Conservation (phyloP, 2,888 invertebrate species). For the Tenthredo distinguenda region DNA sequence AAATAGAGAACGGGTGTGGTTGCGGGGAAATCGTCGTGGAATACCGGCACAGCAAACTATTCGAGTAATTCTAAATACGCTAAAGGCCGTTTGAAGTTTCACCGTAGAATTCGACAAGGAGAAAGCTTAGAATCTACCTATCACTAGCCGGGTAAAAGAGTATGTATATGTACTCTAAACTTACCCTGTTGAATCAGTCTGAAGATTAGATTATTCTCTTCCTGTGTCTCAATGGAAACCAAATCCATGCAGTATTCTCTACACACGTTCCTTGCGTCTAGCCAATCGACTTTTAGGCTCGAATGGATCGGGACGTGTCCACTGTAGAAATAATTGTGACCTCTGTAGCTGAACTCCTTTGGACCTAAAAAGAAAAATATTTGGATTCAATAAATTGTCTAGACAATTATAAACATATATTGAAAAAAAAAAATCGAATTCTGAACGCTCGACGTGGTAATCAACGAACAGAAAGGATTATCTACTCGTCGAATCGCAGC, state of each 20-base stretch:
- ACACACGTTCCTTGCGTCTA: constrained; percentile 94
- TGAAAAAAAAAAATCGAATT: background rate
- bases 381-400: background rate
- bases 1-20: background rate
- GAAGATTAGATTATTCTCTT: constrained; percentile 94
- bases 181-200: constrained; percentile 92
- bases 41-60: background rate
- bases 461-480: background rate
- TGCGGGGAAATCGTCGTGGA: background rate
- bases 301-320: constrained; percentile 89
- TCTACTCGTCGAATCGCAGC: background rate
- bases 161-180: constrained; percentile 65
- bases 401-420: background rate
- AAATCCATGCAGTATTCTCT: constrained; percentile 97
- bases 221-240: constrained; percentile 92
- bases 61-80: background rate
- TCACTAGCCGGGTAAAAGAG: background rate
- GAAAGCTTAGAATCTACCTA: background rate
- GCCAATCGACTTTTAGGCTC: constrained; percentile 92
- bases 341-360: constrained; percentile 93
- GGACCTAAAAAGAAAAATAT: constrained; percentile 83
- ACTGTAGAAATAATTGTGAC: constrained; percentile 94
- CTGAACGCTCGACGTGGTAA: background rate
- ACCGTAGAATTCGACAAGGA: constrained; percentile 32
- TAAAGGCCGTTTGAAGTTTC: constrained; percentile 11